Conservation (phyloP, 2,888 invertebrate genomes). For the Zhengitettix transpicula region DNA sequence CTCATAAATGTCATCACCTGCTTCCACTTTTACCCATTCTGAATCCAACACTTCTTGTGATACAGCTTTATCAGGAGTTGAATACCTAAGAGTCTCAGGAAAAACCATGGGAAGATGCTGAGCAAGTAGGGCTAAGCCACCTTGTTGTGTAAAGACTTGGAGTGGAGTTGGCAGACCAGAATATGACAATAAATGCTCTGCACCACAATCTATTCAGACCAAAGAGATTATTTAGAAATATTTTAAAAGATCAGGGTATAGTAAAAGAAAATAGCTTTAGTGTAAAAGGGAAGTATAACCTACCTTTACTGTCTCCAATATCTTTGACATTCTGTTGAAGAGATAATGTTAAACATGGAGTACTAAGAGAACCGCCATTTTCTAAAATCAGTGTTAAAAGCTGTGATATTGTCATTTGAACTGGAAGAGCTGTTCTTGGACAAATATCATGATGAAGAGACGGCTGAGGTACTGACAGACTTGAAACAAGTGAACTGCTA, state of each 20-base stretch:
- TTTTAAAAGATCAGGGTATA: no score
- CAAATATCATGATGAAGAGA: conserved; percentile 21
- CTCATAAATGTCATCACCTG: conserved; percentile 32
- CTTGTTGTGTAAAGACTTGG: conserved; percentile 74
- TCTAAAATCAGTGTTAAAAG: conserved; percentile 36
- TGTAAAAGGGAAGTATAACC: neutral
- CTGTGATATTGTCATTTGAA: conserved; percentile 40
- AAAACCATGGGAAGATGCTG: conserved; percentile 77
- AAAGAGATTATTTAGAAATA: no score
- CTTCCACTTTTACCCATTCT: conserved; percentile 49
- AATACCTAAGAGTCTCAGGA: conserved; percentile 39
- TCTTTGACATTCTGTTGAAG: conserved; percentile 24
- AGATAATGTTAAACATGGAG: conserved; percentile 29
- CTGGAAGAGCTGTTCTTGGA: conserved; percentile 29
- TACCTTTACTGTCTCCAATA: conserved; percentile 23
- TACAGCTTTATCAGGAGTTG: conserved; percentile 7
- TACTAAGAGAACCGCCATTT: conserved; percentile 31
- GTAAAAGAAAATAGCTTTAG: no score
- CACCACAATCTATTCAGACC: conserved; percentile 1
- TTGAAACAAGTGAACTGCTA: no score
- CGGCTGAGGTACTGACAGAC: conserved; percentile 1
- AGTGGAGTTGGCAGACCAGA: conserved; percentile 36
- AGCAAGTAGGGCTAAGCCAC: conserved; percentile 76
- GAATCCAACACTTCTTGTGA: conserved; percentile 14
- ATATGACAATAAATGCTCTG: conserved; percentile 18